phyloP scores from a whole-genome alignment of 1,140 invertebrate genomes.

The Drosophila nigromelanica region DNA sequence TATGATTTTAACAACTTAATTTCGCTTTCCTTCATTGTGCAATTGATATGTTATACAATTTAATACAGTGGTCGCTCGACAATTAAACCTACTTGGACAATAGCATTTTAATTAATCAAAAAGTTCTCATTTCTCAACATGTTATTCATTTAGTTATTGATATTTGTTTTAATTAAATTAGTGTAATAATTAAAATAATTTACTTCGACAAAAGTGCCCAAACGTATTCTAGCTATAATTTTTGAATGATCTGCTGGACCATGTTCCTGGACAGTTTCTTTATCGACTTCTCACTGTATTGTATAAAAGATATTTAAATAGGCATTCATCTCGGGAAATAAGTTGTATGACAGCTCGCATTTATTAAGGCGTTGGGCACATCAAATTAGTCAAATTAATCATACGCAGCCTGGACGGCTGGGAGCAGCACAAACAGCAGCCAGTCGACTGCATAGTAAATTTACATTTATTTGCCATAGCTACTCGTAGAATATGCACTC shows the following conservation, averaged over 20 bases:
- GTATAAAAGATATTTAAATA: conserved; percentile 43
- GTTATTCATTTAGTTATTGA: too few relatives aligned
- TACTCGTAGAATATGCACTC: conserved; percentile 78
- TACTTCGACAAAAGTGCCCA: too few relatives aligned
- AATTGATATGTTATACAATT: conserved; percentile 5
- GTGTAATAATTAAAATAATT: too few relatives aligned
- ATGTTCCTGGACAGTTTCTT: too few relatives aligned
- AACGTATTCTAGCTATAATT: too few relatives aligned
- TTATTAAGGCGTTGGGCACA: conserved; percentile 15
- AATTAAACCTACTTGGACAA: too few relatives aligned
- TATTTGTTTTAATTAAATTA: too few relatives aligned
- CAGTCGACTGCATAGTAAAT: conserved; percentile 73
- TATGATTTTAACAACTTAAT: not conserved
- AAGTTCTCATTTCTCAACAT: too few relatives aligned
- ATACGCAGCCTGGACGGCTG: conserved; percentile 62
- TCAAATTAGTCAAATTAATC: conserved; percentile 73
- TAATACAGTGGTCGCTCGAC: not conserved
- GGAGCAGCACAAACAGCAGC: not conserved
- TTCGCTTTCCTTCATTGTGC: not conserved
- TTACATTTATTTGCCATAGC: conserved; percentile 71
- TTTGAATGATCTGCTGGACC: too few relatives aligned
- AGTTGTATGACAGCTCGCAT: conserved; percentile 7
- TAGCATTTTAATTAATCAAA: too few relatives aligned
- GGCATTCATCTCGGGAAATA: conserved; percentile 20
- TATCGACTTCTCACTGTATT: not conserved